Conservation (phyloP, 2,797 vertebrate genomes). For the Sciaenops ocellatus region DNA sequence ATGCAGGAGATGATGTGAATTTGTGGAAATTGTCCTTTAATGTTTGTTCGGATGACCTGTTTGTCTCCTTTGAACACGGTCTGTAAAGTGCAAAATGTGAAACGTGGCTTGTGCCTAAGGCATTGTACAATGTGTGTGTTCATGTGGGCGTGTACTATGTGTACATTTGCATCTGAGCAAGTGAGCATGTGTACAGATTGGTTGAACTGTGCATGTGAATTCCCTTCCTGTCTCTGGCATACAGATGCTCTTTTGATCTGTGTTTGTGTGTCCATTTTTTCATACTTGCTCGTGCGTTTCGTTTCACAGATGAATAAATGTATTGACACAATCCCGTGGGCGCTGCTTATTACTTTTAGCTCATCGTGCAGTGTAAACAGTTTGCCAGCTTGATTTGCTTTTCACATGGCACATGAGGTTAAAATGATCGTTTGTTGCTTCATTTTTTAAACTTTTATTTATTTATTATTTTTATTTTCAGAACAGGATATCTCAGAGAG, state of each 20-base stretch:
- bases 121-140: slow-evolving; percentile 27
- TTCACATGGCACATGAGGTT: slow-evolving; percentile 46
- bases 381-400: slow-evolving; percentile 60
- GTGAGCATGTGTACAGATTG: slow-evolving; percentile 16
- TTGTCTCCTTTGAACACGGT: slow-evolving; percentile 48
- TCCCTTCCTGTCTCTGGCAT: slow-evolving; percentile 17
- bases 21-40: slow-evolving; percentile 35
- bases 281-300: slow-evolving; percentile 50
- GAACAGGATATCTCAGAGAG: neutral
- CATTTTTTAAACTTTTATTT: slow-evolving; percentile 22
- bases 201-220: slow-evolving; percentile 22
- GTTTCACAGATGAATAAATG: slow-evolving; percentile 67
- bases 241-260: slow-evolving; percentile 56
- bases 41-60: slow-evolving; percentile 50
- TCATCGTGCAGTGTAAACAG: slow-evolving; percentile 66
- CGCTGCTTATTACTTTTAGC: slow-evolving; percentile 60
- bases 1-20: slow-evolving; percentile 26
- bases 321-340: slow-evolving; percentile 56
- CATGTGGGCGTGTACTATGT: slow-evolving; percentile 30
- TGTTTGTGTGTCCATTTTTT: slow-evolving; percentile 34
- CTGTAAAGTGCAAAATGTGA: slow-evolving; percentile 53
- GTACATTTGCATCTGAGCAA: slow-evolving; percentile 33
- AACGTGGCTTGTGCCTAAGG: slow-evolving; percentile 26
- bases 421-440: slow-evolving; percentile 55
- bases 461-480: slow-evolving; percentile 24